Evolutionary conservation across 2,113 vertebrate genomes (phyloP).

Genomic region (Onychostruthus taczanowskii): DNA sequence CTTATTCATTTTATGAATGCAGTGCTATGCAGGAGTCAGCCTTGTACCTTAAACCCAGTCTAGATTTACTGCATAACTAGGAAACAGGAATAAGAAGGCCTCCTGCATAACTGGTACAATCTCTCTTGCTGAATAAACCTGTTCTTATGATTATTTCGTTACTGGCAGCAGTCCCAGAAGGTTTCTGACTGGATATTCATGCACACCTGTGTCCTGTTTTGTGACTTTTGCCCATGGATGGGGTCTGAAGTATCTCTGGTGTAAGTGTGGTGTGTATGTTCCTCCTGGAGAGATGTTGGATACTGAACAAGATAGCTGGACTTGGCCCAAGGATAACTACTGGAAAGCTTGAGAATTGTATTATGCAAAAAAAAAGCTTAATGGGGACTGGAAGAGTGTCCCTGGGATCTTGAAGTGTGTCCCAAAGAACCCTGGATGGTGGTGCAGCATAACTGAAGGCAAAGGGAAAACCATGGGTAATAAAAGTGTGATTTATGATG

Average conservation of each 20-base stretch:
- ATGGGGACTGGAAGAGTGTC: not conserved
- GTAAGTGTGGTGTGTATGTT: fast-evolving
- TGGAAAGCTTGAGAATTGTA: not conserved
- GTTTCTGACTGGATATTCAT: not conserved
- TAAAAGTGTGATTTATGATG: not conserved
- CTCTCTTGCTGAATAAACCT: not conserved
- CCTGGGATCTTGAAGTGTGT: not conserved
- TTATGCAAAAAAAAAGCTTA: not conserved
- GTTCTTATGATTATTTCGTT: not conserved
- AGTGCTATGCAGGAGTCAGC: not conserved
- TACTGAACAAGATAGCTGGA: not conserved
- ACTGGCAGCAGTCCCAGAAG: not conserved
- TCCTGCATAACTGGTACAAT: not conserved
- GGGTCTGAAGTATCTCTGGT: not conserved
- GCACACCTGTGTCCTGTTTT: not conserved
- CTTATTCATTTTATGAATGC: not conserved
- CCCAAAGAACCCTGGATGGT: not conserved
- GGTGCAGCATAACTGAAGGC: not conserved
- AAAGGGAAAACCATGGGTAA: not conserved
- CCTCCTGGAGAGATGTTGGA: not conserved
- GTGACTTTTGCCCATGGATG: not conserved
- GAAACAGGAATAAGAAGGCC: not conserved
- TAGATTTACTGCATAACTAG: not conserved
- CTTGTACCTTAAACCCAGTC: not conserved
- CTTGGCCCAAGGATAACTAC: not conserved